Percentiles rank a stretch among this genome's conserved stretches.
Conservation (phyloP, 2,797 vertebrate species). For the Gymnoscopelus microlampas region DNA sequence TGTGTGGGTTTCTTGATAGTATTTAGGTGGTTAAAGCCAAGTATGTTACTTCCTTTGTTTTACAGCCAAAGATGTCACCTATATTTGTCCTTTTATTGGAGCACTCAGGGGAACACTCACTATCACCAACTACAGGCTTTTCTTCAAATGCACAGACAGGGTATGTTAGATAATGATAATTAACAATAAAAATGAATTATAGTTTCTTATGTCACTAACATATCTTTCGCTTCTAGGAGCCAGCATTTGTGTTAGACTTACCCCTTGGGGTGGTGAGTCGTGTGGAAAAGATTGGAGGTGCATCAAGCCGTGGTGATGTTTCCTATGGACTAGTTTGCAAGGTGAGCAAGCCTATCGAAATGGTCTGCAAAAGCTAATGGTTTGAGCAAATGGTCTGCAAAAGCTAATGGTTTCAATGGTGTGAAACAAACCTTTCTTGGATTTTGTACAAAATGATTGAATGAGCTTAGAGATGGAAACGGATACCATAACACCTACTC, state of each 20-base stretch:
- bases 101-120: conserved; percentile 91
- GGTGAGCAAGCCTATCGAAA: conserved; percentile 75
- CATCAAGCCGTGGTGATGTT: conserved; percentile 89
- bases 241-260: conserved; percentile 91
- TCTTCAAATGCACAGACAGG: conserved; percentile 95
- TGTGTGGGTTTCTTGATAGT: too few species aligned
- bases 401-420: neutral
- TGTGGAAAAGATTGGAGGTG: conserved; percentile 93
- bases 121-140: conserved; percentile 96
- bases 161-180: conserved; percentile 74
- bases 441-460: neutral
- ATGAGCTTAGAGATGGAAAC: too few species aligned
- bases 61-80: conserved; percentile 93
- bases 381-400: neutral
- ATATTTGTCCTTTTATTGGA: conserved; percentile 96
- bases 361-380: neutral
- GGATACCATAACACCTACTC: too few species aligned
- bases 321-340: conserved; percentile 95
- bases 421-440: neutral
- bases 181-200: neutral
- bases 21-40: neutral
- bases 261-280: conserved; percentile 95
- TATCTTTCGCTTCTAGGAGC: conserved; percentile 81
- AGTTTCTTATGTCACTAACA: conserved; percentile 5
- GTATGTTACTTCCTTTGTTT: conserved; percentile 20